phyloP scores from a whole-genome alignment of 2,888 invertebrate genomes.

The Erebia ligea region DNA sequence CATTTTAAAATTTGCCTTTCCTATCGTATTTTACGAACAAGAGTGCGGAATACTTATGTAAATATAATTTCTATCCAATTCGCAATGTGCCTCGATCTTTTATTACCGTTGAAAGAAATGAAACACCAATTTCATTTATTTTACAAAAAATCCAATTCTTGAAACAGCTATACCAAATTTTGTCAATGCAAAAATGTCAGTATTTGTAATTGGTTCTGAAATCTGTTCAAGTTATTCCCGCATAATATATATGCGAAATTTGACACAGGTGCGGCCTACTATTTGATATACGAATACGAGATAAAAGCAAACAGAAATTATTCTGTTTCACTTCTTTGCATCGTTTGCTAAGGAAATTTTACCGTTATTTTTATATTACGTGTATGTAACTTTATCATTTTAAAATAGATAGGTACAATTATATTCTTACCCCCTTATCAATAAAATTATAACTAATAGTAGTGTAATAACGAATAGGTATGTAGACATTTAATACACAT shows the following conservation, averaged over 20 bases:
- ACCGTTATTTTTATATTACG: not conserved
- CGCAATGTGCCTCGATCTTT: not conserved
- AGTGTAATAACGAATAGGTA: too few species aligned
- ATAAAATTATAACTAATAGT: too few species aligned
- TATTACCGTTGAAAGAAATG: not conserved
- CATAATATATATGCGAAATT: conserved; percentile 14
- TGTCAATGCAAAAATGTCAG: conserved; percentile 6
- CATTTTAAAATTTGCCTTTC: too few species aligned
- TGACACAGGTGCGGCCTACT: conserved; percentile 25
- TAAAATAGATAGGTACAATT: not conserved
- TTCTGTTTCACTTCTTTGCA: conserved; percentile 28
- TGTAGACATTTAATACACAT: too few species aligned
- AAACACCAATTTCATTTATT: not conserved
- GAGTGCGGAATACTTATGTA: too few species aligned
- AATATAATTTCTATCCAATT: not conserved
- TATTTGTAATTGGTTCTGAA: conserved; percentile 29
- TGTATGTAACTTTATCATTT: not conserved
- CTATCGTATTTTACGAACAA: too few species aligned
- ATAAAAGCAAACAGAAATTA: conserved; percentile 33
- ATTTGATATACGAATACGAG: conserved; percentile 23
- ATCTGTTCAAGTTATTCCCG: conserved; percentile 29
- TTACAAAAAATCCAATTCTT: not conserved
- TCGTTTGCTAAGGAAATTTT: not conserved
- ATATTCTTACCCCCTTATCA: too few species aligned
- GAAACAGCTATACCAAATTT: conserved; percentile 18